A percentile compares a stretch with the other conserved stretches of the same genome.
These are phyloP conservation scores for Protophormia terraenovae DNA, from an alignment of 2,888 invertebrate genomes.

Conservation along the genomic window DNA sequence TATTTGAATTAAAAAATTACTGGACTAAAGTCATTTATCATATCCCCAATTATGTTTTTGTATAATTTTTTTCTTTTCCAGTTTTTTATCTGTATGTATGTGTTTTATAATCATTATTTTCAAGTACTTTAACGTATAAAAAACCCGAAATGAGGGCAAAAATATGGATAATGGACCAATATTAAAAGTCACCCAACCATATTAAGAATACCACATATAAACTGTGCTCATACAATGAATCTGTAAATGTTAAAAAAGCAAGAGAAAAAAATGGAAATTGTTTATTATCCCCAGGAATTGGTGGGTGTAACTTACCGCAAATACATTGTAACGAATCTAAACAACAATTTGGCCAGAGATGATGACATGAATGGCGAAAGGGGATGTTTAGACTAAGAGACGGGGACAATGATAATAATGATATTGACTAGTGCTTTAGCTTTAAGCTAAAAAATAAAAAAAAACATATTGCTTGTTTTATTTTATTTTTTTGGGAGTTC, in stretches of 20 bases:
- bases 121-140: constrained; percentile 44
- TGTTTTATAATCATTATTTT: constrained; percentile 34
- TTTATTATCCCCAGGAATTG: constrained; percentile 56
- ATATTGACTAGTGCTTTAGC: constrained; percentile 32
- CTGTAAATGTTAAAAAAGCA: neutral
- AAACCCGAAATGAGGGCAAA: constrained; percentile 46
- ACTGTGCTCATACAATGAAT: neutral
- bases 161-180: constrained; percentile 64
- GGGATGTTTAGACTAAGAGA: constrained; percentile 6
- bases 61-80: neutral
- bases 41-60: constrained; percentile 28
- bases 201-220: constrained; percentile 23
- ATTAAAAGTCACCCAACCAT: constrained; percentile 58
- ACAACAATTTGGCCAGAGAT: constrained; percentile 52
- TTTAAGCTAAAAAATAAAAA: constrained; percentile 47
- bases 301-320: constrained; percentile 64
- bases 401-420: constrained; percentile 33
- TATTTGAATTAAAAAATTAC: too few relatives aligned
- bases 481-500: constrained; percentile 48
- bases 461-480: constrained; percentile 49
- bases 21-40: neutral
- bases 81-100: neutral
- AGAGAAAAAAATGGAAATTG: constrained; percentile 35
- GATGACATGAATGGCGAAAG: constrained; percentile 18
- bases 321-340: constrained; percentile 48